These are phyloP conservation scores for Argentina silus DNA, from an alignment of 2,797 vertebrate species.

Conservation along the genomic window DNA sequence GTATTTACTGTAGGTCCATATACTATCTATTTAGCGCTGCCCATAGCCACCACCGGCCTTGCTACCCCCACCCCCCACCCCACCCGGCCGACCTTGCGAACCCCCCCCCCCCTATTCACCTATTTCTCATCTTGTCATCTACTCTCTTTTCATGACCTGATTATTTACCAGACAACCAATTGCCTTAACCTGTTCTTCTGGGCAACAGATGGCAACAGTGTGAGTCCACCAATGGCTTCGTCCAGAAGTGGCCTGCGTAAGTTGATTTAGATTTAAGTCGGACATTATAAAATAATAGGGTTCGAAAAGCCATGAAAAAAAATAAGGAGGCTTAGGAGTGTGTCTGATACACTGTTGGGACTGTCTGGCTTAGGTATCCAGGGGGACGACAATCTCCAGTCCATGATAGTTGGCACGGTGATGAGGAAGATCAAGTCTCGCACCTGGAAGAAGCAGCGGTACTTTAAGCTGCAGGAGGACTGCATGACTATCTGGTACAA, in stretches of 20 bases:
- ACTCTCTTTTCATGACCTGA: neutral
- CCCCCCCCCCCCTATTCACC: no score
- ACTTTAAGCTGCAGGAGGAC: conserved; percentile 91
- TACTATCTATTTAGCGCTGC: no score
- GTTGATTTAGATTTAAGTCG: conserved; percentile 35
- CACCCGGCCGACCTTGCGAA: no score
- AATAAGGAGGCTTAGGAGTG: no score
- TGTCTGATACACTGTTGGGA: neutral
- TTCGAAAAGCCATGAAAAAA: no score
- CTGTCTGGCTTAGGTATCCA: conserved; percentile 75
- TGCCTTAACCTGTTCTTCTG: neutral
- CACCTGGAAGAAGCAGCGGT: conserved; percentile 92
- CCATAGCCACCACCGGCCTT: no score
- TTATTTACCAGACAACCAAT: neutral
- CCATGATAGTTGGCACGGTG: conserved; percentile 87
- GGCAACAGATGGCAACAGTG: conserved; percentile 48
- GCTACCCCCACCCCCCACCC: no score
- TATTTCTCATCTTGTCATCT: neutral
- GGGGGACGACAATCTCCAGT: conserved; percentile 82
- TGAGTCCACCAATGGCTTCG: conserved; percentile 74
- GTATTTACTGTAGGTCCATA: no score
- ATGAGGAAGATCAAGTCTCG: conserved; percentile 95
- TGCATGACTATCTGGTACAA: conserved; percentile 95
- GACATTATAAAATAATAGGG: neutral
- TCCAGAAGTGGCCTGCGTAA: conserved; percentile 68